Evolutionary conservation across 2,113 vertebrate genomes (phyloP).

Genomic region (Labeo catla): DNA sequence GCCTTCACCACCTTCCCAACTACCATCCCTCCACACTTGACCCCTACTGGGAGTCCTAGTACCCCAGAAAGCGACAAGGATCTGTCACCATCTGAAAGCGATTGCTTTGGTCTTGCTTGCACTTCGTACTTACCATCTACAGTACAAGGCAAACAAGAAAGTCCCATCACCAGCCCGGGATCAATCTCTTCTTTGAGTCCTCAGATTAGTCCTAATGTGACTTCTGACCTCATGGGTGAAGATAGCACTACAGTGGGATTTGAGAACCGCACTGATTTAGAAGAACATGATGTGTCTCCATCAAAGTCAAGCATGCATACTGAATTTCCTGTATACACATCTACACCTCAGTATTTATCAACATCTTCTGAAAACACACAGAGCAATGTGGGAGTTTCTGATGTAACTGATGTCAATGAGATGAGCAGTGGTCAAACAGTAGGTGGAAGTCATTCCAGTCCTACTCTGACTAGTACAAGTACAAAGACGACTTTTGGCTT

Average conservation of each 20-base stretch:
- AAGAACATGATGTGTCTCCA: not conserved
- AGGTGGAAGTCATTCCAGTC: not conserved
- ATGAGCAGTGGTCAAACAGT: not conserved
- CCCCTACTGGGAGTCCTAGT: not conserved
- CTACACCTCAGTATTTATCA: not conserved
- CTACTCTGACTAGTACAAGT: conserved; percentile 14
- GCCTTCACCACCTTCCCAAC: not conserved
- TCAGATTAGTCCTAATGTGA: not conserved
- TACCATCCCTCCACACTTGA: not conserved
- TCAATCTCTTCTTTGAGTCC: not conserved
- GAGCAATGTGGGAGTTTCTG: not conserved
- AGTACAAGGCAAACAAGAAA: not conserved
- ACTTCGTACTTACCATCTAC: not conserved
- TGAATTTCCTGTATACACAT: not conserved
- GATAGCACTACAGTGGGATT: not conserved
- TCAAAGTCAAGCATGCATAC: not conserved
- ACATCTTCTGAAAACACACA: not conserved
- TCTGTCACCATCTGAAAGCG: not conserved
- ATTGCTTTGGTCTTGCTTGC: not conserved
- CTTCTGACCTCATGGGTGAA: not conserved
- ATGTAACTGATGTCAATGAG: not conserved
- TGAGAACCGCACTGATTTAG: not conserved
- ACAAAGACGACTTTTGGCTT: not conserved
- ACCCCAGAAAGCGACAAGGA: not conserved
- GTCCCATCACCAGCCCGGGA: not conserved